A percentile compares a stretch with the other conserved stretches of the same genome.
phyloP scores from a whole-genome alignment of 2,113 vertebrate genomes.

The Ptyas mucosa region DNA sequence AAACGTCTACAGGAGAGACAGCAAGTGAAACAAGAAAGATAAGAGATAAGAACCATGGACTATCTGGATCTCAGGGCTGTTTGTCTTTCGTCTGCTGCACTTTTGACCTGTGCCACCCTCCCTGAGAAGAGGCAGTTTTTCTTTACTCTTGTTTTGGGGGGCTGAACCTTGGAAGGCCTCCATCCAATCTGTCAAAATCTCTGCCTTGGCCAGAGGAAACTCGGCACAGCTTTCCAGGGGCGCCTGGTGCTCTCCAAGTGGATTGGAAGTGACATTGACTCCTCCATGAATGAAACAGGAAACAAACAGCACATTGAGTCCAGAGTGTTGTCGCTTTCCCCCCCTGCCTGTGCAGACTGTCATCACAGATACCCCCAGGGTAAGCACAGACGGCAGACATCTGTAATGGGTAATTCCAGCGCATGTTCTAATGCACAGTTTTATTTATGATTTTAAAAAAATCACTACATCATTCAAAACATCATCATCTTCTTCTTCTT shows the following conservation, averaged over 20 bases:
- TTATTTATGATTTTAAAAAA: constrained; percentile 12
- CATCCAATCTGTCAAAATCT: constrained; percentile 11
- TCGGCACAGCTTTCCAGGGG: background rate
- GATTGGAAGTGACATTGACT: constrained; percentile 43
- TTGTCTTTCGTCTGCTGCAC: background rate
- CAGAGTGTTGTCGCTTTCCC: background rate
- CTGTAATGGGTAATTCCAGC: constrained; percentile 34
- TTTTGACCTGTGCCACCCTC: constrained; percentile 5
- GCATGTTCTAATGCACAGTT: background rate
- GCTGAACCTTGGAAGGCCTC: background rate
- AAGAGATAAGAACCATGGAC: background rate
- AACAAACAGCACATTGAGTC: constrained; percentile 37
- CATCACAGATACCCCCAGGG: constrained; percentile 27
- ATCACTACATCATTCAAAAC: background rate
- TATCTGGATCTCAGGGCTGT: background rate
- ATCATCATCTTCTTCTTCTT: background rate
- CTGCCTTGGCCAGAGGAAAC: constrained; percentile 18
- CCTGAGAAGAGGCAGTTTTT: background rate
- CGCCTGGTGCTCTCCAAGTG: constrained; percentile 33
- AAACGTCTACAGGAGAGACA: background rate
- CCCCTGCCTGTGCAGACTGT: constrained; percentile 18
- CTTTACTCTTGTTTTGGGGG: background rate
- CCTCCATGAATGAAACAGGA: constrained; percentile 22
- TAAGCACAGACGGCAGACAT: constrained; percentile 34
- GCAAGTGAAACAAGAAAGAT: background rate